phyloP scores from a whole-genome alignment of 2,797 vertebrate genomes.

The Melanitta fusca region DNA sequence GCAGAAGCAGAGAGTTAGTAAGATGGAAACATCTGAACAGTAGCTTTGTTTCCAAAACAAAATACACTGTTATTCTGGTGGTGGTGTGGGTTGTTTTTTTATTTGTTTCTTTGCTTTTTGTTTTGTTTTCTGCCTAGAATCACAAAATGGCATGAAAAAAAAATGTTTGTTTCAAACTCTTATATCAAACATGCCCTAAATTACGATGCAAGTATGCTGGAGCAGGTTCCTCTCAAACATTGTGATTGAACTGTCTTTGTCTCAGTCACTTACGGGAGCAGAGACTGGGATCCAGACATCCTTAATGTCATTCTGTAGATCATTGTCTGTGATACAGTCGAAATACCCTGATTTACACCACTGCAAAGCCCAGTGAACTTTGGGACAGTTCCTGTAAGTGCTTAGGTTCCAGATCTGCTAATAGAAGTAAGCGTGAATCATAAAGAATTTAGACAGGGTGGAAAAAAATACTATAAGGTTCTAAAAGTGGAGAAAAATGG shows the following conservation, averaged over 20 bases:
- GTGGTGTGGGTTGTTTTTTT: not conserved
- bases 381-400: not conserved
- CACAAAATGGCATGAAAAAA: not conserved
- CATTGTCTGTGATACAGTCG: accelerated
- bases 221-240: not conserved
- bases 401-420: not conserved
- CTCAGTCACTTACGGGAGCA: not conserved
- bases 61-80: not conserved
- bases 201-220: not conserved
- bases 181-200: not conserved
- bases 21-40: not conserved
- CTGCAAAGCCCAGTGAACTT: not conserved
- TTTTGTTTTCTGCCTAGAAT: not conserved
- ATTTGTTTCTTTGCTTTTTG: not conserved
- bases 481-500: not conserved
- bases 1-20: not conserved
- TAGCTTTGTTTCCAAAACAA: not conserved
- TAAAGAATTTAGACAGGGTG: not conserved
- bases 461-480: not conserved
- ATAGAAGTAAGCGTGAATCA: not conserved
- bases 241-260: not conserved
- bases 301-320: not conserved
- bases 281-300: not conserved
- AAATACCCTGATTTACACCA: not conserved
- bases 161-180: not conserved